Conservation (phyloP, 2,888 invertebrate genomes). For the Noctua fimbriata region DNA sequence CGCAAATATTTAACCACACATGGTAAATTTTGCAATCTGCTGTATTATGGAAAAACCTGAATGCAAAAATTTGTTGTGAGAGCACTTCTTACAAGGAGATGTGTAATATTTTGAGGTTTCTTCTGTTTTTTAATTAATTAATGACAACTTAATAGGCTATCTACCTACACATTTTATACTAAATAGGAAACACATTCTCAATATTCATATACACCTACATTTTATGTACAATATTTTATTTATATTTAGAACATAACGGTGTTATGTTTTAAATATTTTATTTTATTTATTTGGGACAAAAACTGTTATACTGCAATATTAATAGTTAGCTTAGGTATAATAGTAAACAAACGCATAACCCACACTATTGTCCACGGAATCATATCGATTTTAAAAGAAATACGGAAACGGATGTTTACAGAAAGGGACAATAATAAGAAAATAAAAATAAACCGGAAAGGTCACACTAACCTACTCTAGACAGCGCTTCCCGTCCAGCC, state of each 20-base stretch:
- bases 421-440: too few species aligned
- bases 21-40: constrained; percentile 37
- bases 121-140: background rate
- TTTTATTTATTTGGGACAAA: too few species aligned
- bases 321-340: too few species aligned
- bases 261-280: background rate
- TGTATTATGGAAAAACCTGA: constrained; percentile 53
- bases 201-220: background rate
- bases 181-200: background rate
- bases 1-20: constrained; percentile 39
- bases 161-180: background rate
- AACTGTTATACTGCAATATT: too few species aligned
- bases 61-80: constrained; percentile 7
- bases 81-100: constrained; percentile 12
- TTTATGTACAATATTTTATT: background rate
- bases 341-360: too few species aligned
- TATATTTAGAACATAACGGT: background rate
- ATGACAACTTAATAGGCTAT: background rate
- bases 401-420: too few species aligned
- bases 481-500: too few species aligned
- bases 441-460: too few species aligned
- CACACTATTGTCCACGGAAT: too few species aligned
- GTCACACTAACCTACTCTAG: too few species aligned
- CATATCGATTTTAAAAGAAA: too few species aligned
- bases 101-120: background rate